These are phyloP conservation scores for Sapayoa aenigma DNA, from an alignment of 2,113 vertebrate genomes.

Conservation along the genomic window DNA sequence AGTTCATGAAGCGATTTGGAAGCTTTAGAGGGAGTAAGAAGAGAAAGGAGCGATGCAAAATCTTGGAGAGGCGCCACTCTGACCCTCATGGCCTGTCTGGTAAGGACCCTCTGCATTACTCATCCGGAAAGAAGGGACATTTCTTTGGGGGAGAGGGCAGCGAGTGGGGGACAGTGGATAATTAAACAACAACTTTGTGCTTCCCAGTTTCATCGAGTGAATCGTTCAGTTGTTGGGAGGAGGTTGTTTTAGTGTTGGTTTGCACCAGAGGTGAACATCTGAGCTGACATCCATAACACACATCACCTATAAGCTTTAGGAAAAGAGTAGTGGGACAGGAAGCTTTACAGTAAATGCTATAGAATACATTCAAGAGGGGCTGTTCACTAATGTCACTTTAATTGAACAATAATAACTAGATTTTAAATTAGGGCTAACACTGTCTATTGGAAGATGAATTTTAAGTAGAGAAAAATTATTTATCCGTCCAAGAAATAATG, in stretches of 20 bases:
- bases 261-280: neutral
- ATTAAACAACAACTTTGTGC: neutral
- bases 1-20: conserved; percentile 93
- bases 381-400: neutral
- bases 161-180: neutral
- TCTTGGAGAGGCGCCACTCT: conserved; percentile 79
- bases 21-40: conserved; percentile 91
- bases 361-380: neutral
- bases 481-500: neutral
- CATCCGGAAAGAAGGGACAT: accelerated
- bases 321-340: neutral
- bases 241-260: neutral
- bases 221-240: accelerated
- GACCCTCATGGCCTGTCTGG: conserved; percentile 79
- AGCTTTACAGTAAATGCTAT: neutral
- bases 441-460: neutral
- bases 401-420: neutral
- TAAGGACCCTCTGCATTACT: conserved; percentile 26
- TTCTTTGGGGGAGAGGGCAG: neutral
- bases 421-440: neutral
- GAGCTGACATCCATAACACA: neutral
- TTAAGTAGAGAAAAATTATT: neutral
- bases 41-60: conserved; percentile 72
- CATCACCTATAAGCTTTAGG: neutral
- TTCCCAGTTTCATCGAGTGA: neutral